Evolutionary conservation across 2,888 invertebrate species (phyloP).

Genomic region (Gortyna flavago): DNA sequence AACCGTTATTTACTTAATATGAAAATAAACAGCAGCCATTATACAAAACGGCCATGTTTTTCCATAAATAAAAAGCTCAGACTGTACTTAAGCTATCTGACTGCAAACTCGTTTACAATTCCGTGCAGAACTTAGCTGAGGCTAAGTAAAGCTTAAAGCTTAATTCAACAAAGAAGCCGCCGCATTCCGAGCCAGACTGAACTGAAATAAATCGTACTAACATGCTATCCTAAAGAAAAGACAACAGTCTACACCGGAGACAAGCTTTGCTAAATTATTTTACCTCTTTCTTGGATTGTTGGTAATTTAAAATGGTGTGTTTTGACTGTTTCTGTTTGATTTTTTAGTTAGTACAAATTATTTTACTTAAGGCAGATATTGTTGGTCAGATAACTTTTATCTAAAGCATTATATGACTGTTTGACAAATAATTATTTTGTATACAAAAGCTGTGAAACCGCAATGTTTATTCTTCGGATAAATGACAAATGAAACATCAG

Average conservation of each 20-base stretch:
- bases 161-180: slow-evolving; percentile 60
- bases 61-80: slow-evolving; percentile 24
- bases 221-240: slow-evolving; percentile 18
- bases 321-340: not conserved
- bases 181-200: slow-evolving; percentile 26
- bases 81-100: slow-evolving; percentile 44
- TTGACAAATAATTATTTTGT: no score
- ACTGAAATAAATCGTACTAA: slow-evolving; percentile 50
- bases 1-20: slow-evolving; percentile 9
- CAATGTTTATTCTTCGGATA: no score
- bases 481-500: no score
- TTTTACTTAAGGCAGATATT: no score
- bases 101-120: slow-evolving; percentile 53
- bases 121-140: slow-evolving; percentile 44
- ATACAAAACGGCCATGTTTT: slow-evolving; percentile 21
- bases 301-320: not conserved
- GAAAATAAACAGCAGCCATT: slow-evolving; percentile 13
- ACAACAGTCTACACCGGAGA: slow-evolving; percentile 21
- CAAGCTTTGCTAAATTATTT: slow-evolving; percentile 23
- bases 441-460: no score
- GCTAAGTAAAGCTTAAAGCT: slow-evolving; percentile 63
- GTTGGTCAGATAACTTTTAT: no score
- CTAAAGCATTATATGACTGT: no score
- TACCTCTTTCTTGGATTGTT: slow-evolving; percentile 1
- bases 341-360: not conserved